These are phyloP conservation scores for Triplophysa siluroides DNA, from an alignment of 2,113 vertebrate genomes.

Conservation along the genomic window DNA sequence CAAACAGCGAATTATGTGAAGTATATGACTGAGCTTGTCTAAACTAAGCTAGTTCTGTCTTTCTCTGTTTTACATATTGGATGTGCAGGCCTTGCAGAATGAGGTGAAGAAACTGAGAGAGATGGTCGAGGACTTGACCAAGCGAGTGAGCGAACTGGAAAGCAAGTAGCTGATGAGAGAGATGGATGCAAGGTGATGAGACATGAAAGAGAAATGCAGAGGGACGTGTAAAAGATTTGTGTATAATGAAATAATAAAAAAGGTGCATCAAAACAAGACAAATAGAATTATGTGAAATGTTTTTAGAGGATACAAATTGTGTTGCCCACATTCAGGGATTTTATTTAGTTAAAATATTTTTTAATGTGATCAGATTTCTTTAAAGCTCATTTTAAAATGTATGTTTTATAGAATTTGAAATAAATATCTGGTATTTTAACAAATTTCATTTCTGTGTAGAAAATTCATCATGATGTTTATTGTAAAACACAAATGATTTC, in stretches of 20 bases:
- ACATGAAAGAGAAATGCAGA: conserved; percentile 16
- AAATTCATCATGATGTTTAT: not conserved
- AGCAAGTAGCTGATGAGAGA: conserved; percentile 62
- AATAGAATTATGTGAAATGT: not conserved
- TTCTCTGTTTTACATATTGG: conserved; percentile 57
- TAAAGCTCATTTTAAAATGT: conserved; percentile 64
- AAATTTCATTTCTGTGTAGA: conserved; percentile 11
- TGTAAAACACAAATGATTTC: conserved; percentile 1
- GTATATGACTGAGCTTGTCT: not conserved
- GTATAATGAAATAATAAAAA: not conserved
- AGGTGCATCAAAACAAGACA: conserved; percentile 31
- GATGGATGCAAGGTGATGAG: conserved; percentile 21
- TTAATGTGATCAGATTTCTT: conserved; percentile 32
- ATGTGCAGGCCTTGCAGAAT: conserved; percentile 76
- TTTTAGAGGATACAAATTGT: conserved; percentile 1
- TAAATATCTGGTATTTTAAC: conserved; percentile 67
- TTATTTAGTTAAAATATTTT: conserved; percentile 55
- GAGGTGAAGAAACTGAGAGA: conserved; percentile 78
- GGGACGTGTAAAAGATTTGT: not conserved
- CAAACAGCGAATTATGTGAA: not conserved
- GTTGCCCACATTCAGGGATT: conserved; percentile 44
- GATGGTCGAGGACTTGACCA: conserved; percentile 74
- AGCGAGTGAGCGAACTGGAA: conserved; percentile 78
- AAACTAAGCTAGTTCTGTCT: conserved; percentile 1
- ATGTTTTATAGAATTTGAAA: conserved; percentile 66